Conservation (phyloP, 2,113 vertebrate genomes). For the Campylorhamphus procurvoides region DNA sequence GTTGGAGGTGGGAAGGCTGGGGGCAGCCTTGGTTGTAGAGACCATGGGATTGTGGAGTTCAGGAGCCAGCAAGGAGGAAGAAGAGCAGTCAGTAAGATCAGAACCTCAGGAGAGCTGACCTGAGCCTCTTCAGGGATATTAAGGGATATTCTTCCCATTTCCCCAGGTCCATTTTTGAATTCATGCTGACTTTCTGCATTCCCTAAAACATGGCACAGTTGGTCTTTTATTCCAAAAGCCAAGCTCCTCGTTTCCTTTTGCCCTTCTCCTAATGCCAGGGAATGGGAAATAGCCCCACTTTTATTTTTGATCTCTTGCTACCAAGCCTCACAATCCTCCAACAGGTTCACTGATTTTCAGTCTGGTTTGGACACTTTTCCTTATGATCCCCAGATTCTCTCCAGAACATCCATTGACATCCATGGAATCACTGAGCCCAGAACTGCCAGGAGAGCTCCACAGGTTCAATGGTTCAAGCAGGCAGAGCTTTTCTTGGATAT, state of each 20-base stretch:
- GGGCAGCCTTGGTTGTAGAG: background rate
- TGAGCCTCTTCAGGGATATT: background rate
- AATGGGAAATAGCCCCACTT: background rate
- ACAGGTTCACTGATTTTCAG: background rate
- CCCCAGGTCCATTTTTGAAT: background rate
- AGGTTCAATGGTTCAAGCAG: background rate
- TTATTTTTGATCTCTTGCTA: background rate
- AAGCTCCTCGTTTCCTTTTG: background rate
- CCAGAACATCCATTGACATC: background rate
- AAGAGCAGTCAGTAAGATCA: background rate
- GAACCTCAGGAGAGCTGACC: background rate
- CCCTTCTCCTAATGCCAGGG: no score
- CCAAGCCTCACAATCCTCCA: no score
- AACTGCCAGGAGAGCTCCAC: background rate
- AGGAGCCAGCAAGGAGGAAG: background rate
- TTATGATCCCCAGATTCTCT: background rate
- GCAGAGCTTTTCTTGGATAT: background rate
- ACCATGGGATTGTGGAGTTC: background rate
- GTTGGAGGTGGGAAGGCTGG: background rate
- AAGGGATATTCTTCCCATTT: background rate
- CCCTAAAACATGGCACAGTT: background rate
- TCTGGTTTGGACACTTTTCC: background rate
- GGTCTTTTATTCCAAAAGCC: background rate
- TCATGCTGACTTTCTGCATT: background rate
- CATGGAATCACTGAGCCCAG: background rate